Conservation (phyloP, 2,888 invertebrate species). For the Allolobophora icterica region DNA sequence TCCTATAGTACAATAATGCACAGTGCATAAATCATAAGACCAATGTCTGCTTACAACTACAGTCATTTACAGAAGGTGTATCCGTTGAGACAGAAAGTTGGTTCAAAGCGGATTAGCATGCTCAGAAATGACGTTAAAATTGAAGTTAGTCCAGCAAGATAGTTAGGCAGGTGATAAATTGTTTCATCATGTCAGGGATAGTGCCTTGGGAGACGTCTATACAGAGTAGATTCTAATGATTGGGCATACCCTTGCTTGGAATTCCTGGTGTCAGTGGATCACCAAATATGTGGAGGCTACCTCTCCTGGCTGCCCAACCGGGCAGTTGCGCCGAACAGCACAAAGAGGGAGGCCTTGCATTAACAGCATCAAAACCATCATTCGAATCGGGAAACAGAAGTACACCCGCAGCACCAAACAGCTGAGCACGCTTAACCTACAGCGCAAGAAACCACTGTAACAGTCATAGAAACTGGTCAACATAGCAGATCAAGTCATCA, state of each 20-base stretch:
- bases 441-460: slow-evolving; percentile 2
- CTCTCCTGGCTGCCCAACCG: slow-evolving; percentile 42
- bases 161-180: background rate
- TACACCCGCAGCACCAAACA: slow-evolving; percentile 56
- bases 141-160: background rate
- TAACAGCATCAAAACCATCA: slow-evolving; percentile 45
- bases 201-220: no score
- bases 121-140: background rate
- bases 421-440: slow-evolving; percentile 56
- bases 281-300: slow-evolving; percentile 37
- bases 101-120: background rate
- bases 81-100: background rate
- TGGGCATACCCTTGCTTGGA: slow-evolving; percentile 41
- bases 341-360: background rate
- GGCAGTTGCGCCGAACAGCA: slow-evolving; percentile 39
- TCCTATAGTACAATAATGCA: background rate
- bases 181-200: background rate
- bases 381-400: slow-evolving; percentile 61
- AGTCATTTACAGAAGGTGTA: background rate
- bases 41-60: no score
- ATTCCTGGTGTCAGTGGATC: slow-evolving; percentile 49
- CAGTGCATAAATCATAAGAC: no score
- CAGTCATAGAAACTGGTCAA: background rate
- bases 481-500: background rate
- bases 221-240: background rate